Evolutionary conservation across 2,888 invertebrate species (phyloP).

Genomic region (Ennomos erosarius): DNA sequence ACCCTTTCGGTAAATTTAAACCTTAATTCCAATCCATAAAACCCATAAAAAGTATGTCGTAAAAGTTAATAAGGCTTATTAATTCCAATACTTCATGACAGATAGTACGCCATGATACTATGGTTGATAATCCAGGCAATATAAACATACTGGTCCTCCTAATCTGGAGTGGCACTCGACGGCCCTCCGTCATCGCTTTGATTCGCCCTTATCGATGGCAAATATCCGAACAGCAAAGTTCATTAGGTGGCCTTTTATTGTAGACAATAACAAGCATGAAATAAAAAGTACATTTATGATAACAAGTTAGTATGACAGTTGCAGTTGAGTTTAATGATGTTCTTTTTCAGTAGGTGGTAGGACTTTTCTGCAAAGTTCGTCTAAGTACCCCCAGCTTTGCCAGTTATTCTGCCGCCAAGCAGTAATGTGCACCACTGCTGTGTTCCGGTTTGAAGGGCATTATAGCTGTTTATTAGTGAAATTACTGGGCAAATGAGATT

Average conservation of each 20-base stretch:
- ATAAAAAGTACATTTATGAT: not conserved
- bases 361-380: no score
- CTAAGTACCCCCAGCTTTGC: no score
- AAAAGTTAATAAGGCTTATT: constrained; percentile 39
- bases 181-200: constrained; percentile 67
- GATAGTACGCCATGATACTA: constrained; percentile 20
- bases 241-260: constrained; percentile 36
- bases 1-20: no score
- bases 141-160: constrained; percentile 49
- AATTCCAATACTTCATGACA: constrained; percentile 40
- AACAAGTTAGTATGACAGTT: no score
- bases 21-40: no score
- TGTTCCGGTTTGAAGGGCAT: no score
- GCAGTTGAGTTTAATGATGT: no score
- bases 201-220: constrained; percentile 51
- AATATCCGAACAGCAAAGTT: constrained; percentile 35
- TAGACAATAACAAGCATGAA: constrained; percentile 1
- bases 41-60: constrained; percentile 9
- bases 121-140: constrained; percentile 44
- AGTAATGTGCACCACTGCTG: no score
- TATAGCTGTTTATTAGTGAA: no score
- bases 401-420: no score
- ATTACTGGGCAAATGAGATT: no score
- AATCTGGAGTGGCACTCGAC: constrained; percentile 58
- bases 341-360: no score